Conservation (phyloP, 2,888 invertebrate genomes). For the Oxytorus armatus region DNA sequence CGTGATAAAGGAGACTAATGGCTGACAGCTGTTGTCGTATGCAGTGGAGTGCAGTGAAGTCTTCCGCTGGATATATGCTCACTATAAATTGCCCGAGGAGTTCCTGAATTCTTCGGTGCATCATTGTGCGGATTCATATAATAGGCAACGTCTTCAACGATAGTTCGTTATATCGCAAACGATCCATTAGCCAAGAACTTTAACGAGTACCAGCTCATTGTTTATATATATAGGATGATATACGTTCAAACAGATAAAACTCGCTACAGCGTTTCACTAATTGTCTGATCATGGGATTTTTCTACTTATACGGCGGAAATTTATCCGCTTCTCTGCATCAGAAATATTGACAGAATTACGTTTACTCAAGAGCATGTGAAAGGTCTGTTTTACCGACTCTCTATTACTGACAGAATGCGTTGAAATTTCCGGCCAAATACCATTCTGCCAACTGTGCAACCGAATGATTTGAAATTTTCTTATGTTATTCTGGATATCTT, state of each 20-base stretch:
- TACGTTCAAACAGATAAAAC: no score
- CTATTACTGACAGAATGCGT: no score
- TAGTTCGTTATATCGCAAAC: conserved; percentile 56
- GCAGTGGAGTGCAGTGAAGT: conserved; percentile 27
- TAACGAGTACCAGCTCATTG: conserved; percentile 30
- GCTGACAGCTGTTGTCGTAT: conserved; percentile 47
- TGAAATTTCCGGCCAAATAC: no score
- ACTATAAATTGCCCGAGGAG: conserved; percentile 23
- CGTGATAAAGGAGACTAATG: conserved; percentile 39
- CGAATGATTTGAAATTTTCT: no score
- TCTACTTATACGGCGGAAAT: no score
- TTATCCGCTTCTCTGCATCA: no score
- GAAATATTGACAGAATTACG: no score
- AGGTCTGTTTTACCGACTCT: no score
- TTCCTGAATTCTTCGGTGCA: conserved; percentile 14
- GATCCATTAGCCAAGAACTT: not conserved
- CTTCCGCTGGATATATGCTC: not conserved
- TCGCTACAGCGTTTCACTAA: no score
- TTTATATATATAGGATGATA: not conserved
- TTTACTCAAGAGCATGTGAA: no score
- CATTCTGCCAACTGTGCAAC: no score
- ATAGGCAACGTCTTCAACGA: conserved; percentile 7
- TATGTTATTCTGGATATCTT: no score
- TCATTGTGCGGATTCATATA: conserved; percentile 32
- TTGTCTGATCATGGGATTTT: not conserved